Conservation (phyloP, 2,797 vertebrate species). For the Vultur gryphus region DNA sequence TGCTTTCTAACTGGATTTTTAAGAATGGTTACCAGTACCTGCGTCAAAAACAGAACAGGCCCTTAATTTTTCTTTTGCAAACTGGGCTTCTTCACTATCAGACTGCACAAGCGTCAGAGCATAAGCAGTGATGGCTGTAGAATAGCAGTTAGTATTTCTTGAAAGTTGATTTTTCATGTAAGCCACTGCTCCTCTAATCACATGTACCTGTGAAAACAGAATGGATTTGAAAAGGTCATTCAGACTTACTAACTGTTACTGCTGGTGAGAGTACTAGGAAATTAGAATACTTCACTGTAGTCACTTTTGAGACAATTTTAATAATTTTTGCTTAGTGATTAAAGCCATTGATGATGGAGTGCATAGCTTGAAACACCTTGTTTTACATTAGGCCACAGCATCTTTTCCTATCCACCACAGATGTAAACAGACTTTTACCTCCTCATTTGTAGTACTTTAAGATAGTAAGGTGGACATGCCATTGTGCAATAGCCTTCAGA, state of each 20-base stretch:
- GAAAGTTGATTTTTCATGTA: conserved; percentile 54
- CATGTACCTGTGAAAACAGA: conserved; percentile 38
- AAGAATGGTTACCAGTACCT: conserved; percentile 34
- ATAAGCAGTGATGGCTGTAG: conserved; percentile 66
- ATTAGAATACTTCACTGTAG: background rate
- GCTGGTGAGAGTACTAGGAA: background rate
- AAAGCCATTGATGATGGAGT: background rate
- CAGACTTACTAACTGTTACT: background rate
- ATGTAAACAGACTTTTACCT: background rate
- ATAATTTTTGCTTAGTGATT: background rate
- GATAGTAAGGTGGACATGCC: background rate
- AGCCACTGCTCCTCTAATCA: background rate
- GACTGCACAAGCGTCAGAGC: conserved; percentile 54
- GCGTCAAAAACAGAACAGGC: conserved; percentile 46
- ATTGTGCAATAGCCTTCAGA: background rate
- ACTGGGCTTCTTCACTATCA: background rate
- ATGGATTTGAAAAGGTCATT: background rate
- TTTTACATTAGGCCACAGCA: fast-evolving
- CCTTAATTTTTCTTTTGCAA: conserved; percentile 37
- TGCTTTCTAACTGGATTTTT: background rate
- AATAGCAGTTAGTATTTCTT: conserved; percentile 49
- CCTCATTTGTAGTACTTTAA: background rate
- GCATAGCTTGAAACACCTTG: fast-evolving
- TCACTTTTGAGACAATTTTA: background rate
- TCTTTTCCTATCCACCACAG: background rate